Percentiles rank a stretch among this genome's conserved stretches.
phyloP scores from a whole-genome alignment of 2,888 invertebrate species.

The Hetaerina titia region DNA sequence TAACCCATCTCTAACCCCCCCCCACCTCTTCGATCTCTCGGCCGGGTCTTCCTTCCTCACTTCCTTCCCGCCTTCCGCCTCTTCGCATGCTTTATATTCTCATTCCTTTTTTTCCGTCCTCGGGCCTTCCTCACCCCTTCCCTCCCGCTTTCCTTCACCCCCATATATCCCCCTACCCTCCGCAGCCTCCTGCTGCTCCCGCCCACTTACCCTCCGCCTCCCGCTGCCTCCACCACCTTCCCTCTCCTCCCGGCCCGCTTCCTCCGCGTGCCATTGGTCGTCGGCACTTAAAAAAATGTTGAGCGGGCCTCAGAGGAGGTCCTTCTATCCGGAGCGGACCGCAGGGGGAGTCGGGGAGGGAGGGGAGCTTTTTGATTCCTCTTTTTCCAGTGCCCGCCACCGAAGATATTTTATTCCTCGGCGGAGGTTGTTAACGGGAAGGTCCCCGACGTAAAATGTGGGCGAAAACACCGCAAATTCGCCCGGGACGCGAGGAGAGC shows the following conservation, averaged over 20 bases:
- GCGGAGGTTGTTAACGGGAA: neutral
- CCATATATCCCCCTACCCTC: too few species aligned
- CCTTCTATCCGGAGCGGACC: neutral
- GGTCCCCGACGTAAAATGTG: neutral
- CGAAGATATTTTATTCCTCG: neutral
- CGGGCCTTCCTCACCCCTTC: neutral
- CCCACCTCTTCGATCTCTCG: neutral
- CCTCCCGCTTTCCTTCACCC: neutral
- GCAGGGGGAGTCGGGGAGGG: neutral
- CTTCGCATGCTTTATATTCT: neutral
- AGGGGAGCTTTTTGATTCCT: neutral
- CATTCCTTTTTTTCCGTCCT: neutral
- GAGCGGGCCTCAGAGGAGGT: neutral
- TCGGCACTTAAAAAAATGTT: neutral
- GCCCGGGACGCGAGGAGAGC: neutral
- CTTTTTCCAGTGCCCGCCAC: neutral
- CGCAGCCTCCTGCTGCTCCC: too few species aligned
- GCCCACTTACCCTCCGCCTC: neutral
- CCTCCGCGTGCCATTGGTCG: neutral
- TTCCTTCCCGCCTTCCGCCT: neutral
- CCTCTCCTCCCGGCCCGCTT: neutral
- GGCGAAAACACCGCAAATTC: neutral
- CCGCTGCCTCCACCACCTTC: neutral
- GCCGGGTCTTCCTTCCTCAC: neutral
- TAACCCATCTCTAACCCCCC: neutral